Evolutionary conservation across 1,140 invertebrate species (phyloP), one percentile per base, ranked within the genome.

Genomic region (Formica selysi): DNA sequence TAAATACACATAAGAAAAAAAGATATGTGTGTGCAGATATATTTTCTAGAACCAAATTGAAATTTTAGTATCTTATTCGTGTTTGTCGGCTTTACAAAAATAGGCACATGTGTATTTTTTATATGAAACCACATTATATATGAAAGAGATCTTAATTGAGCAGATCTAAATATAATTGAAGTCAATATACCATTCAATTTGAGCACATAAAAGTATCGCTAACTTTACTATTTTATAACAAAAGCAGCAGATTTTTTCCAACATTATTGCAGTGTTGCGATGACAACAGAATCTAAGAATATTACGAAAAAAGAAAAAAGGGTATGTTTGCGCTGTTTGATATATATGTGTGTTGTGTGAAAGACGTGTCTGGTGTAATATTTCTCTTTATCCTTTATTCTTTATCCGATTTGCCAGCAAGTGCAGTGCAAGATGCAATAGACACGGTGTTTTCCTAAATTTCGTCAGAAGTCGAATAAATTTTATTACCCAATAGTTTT

Each of bases 381-480:
- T 71, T 71, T 80, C 36, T 70, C 5, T 16, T 59, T 22, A 80
- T 10, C 48, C 68, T 71, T 68, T 71, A 22, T 22, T 22, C 6
- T 26, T 79, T 79, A 26, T 36, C 26, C n/a, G 26, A 29, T 54
- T 79, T 38, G 3, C 11, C 22, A 26, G 36, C 32, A 16, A 10
- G 3, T n/a, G 13, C 29, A 29, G 16, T 32, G 41, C 44, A n/a
- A 68, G 13, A 51, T 79, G 8, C 44, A 36, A n/a, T 19, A 54
- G 8, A 54, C 67, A 13, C 8, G 36, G 1, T 38, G 19, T 68
- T 67, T 13, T 48, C 13, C 10, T 38, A 62, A 76, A 76, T 76
- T 64, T 38, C 16, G 19, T 6, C 26, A 64, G 16, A 51, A 22
- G 36, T 54, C 32, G 29, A 36, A 22, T 6, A 64, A 64, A 13